Evolutionary conservation across 2,113 vertebrate genomes (phyloP).

Genomic region (Stomatorhinus ivindoensis): DNA sequence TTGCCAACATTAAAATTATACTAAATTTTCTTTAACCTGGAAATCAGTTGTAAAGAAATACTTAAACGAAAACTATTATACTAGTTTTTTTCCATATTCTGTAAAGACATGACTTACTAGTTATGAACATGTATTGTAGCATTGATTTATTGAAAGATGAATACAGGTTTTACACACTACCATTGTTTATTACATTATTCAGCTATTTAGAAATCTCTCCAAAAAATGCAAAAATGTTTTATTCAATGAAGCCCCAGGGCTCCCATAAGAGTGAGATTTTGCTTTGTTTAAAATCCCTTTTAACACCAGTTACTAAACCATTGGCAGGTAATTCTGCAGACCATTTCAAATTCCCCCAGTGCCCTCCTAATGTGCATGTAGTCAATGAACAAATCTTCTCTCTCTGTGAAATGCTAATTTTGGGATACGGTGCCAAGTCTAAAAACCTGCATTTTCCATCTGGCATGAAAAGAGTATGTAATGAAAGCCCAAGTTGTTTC

Average conservation of each 20-base stretch:
- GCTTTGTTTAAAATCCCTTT: constrained; percentile 1
- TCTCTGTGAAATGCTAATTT: constrained; percentile 20
- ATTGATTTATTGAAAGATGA: not conserved
- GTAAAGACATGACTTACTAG: not conserved
- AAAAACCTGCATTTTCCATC: constrained; percentile 17
- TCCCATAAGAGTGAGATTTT: not conserved
- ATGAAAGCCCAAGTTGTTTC: constrained; percentile 37
- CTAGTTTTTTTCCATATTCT: not conserved
- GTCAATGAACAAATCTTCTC: not conserved
- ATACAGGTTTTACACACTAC: not conserved
- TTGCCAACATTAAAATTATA: not conserved
- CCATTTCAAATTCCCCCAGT: constrained; percentile 6
- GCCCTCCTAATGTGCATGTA: not conserved
- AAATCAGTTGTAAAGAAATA: not conserved
- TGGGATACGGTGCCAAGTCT: not conserved
- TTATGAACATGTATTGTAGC: not conserved
- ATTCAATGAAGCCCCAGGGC: not conserved
- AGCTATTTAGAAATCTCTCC: not conserved
- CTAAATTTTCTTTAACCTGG: not conserved
- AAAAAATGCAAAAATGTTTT: not conserved
- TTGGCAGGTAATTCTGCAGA: not conserved
- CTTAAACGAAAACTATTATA: not conserved
- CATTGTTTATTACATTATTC: not conserved
- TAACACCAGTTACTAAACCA: not conserved
- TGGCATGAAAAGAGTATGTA: constrained; percentile 9